Base-by-base conservation (phyloP, 2,113 vertebrate species). In the Cinclus mexicanus region DNA sequence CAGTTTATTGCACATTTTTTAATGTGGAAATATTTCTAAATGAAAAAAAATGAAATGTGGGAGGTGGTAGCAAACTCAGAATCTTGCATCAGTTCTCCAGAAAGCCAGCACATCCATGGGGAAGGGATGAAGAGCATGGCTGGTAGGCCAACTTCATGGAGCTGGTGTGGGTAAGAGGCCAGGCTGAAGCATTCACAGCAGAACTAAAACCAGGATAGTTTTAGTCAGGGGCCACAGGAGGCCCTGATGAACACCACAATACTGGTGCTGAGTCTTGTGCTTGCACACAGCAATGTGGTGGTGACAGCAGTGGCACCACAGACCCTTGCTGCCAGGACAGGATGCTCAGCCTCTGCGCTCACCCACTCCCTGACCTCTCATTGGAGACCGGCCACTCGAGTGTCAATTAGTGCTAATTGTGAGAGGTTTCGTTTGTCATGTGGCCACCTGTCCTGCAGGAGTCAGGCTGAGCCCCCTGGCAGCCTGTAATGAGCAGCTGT, bases 331-430 rank as follows among this genome's bases (percentile, higher is more conserved):
- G 76, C 88, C 72, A 80, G 80, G 20, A 53, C 0, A 3, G 68
- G 47, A 53, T 39, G 60, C 86, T 86, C 76, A 35, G 22, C 47
- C 60, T 69, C 49, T 1, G 4, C 56, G 61, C 93, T 89, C 65
- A 35, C 21, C 53, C 1, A 1, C 47, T 93, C 56, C n/a, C 77
- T 84, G 90, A 89, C 94, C 86, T 83, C 76, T 81, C 2, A 1
- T 46, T 96, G 92, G 95, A 96, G 76, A 23, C 18, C 0, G 3
- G 92, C 93, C 95, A 96, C 69, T 8, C 2, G 65, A 84, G 85
- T 95, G 92, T 96, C 92, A 96, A 90, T 97, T 97, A 97, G 95
- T 92, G 96, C 95, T 96, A 96, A 97, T 96, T 90, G 92, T 68
- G 77, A 93, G 90, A 37, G 60, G 76, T 68, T 94, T 53, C 3